Percentiles rank a stretch among this genome's conserved stretches.
Conservation (phyloP, 1,140 invertebrate species). For the Drosophila kohkoa region DNA sequence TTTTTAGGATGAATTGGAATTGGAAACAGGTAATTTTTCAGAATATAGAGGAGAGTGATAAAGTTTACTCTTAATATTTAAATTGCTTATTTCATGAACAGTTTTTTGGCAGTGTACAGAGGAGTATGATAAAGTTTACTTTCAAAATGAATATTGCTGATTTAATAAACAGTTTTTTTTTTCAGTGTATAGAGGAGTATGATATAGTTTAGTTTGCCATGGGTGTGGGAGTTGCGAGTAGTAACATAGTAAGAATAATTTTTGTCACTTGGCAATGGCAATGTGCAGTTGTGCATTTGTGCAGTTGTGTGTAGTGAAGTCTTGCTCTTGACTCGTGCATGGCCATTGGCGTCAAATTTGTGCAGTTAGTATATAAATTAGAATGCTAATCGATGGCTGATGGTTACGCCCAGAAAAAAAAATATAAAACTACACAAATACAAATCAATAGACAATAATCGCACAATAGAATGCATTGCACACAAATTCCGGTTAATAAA, state of each 20-base stretch:
- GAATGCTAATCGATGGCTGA: conserved; percentile 78
- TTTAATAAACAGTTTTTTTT: too few relatives aligned
- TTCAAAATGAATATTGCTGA: too few relatives aligned
- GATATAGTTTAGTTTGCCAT: conserved; percentile 2
- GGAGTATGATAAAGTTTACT: not conserved
- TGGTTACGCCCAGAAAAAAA: conserved; percentile 74
- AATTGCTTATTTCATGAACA: too few relatives aligned
- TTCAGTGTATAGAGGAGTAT: not conserved
- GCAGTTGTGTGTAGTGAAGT: not conserved
- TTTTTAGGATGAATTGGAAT: too few relatives aligned
- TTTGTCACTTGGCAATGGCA: conserved; percentile 35
- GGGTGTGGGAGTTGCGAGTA: conserved; percentile 1
- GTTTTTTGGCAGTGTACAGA: too few relatives aligned
- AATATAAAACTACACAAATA: not conserved
- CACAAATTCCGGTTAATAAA: conserved; percentile 80
- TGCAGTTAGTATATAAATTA: conserved; percentile 80
- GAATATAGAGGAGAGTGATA: too few relatives aligned
- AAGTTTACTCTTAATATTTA: too few relatives aligned
- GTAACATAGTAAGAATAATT: not conserved
- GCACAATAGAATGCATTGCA: conserved; percentile 55
- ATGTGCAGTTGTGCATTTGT: conserved; percentile 10
- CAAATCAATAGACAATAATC: conserved; percentile 33
- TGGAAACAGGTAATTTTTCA: too few relatives aligned
- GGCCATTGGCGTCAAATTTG: conserved; percentile 74
- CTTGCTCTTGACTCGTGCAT: conserved; percentile 64